A percentile compares a stretch with the other conserved stretches of the same genome.
phyloP scores from a whole-genome alignment of 1,140 invertebrate species.

The Pollicipes pollicipes region DNA sequence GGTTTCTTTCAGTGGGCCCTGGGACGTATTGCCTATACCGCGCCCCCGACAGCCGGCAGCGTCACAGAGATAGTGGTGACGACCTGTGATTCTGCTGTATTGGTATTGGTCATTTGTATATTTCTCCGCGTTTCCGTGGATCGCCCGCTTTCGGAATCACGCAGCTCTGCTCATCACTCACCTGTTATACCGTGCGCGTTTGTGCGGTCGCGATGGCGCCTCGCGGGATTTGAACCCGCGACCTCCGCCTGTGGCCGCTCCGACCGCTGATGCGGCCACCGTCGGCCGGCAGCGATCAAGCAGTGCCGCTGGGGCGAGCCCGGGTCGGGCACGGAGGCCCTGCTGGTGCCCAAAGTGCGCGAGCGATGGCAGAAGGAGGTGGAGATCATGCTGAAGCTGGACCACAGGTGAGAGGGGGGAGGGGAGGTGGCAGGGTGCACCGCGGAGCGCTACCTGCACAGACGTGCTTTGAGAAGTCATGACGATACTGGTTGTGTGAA shows the following conservation, averaged over 20 bases:
- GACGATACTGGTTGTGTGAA: slow-evolving; percentile 41
- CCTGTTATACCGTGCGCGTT: too few relatives aligned
- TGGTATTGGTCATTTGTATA: not conserved
- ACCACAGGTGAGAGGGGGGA: slow-evolving; percentile 42
- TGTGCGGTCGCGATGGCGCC: too few relatives aligned
- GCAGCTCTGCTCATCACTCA: not conserved
- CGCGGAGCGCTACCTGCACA: slow-evolving; percentile 15
- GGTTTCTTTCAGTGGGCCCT: too few relatives aligned
- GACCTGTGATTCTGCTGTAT: not conserved
- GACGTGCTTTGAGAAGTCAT: slow-evolving; percentile 73
- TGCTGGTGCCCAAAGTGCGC: slow-evolving; percentile 38
- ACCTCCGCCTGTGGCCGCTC: not conserved
- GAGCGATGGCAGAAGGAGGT: slow-evolving; percentile 60
- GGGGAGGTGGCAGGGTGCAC: slow-evolving; percentile 24
- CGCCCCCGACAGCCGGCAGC: too few relatives aligned
- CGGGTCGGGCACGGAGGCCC: slow-evolving; percentile 30
- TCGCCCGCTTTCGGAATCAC: not conserved
- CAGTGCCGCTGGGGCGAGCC: slow-evolving; percentile 34
- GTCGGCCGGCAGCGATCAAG: slow-evolving; percentile 39
- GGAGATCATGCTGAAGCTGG: slow-evolving; percentile 48
- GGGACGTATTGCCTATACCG: too few relatives aligned
- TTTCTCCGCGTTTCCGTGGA: not conserved
- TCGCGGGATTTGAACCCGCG: too few relatives aligned
- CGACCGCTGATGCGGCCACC: not conserved
- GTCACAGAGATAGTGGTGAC: too few relatives aligned